A percentile compares a stretch with the other conserved stretches of the same genome.
These are phyloP conservation scores for Drosophila bocki DNA, from an alignment of 1,140 invertebrate genomes.

Conservation along the genomic window DNA sequence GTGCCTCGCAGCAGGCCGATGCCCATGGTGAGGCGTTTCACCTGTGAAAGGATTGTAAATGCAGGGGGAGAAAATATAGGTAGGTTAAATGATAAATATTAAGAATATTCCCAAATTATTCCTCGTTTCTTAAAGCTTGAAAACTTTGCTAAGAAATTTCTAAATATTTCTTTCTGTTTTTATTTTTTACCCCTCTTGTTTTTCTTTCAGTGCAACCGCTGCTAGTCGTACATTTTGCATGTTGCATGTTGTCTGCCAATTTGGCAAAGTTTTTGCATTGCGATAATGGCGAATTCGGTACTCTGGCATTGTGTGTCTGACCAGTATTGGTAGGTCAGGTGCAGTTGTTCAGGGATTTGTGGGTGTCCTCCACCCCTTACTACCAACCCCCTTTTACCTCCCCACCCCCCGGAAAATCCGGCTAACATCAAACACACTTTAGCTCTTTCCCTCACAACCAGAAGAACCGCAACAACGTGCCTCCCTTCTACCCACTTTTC, in stretches of 20 bases:
- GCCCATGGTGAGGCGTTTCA: slow-evolving; percentile 84
- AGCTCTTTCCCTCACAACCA: slow-evolving; percentile 38
- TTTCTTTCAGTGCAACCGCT: slow-evolving; percentile 3
- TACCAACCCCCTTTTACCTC: background rate
- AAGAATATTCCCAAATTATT: no score
- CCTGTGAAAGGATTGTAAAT: slow-evolving; percentile 53
- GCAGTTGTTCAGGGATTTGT: slow-evolving; percentile 39
- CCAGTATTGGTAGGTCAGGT: slow-evolving; percentile 54
- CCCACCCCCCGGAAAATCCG: slow-evolving; percentile 38
- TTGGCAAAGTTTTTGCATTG: slow-evolving; percentile 64
- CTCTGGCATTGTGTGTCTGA: slow-evolving; percentile 35
- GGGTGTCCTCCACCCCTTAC: background rate
- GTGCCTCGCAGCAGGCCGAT: slow-evolving; percentile 79
- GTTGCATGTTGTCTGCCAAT: slow-evolving; percentile 64
- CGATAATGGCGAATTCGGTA: slow-evolving; percentile 66
- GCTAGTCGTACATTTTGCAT: slow-evolving; percentile 45
- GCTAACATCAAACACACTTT: slow-evolving; percentile 76
- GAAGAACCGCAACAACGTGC: slow-evolving; percentile 34
- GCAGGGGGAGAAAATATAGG: slow-evolving; percentile 2
- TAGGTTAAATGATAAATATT: background rate
- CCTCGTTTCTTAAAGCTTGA: no score
- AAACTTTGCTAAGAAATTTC: background rate
- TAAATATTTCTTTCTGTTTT: background rate
- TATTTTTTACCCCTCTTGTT: background rate
- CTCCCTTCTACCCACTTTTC: slow-evolving; percentile 2